phyloP scores from a whole-genome alignment of 1,140 invertebrate genomes.

The Bathynomus jamesi region DNA sequence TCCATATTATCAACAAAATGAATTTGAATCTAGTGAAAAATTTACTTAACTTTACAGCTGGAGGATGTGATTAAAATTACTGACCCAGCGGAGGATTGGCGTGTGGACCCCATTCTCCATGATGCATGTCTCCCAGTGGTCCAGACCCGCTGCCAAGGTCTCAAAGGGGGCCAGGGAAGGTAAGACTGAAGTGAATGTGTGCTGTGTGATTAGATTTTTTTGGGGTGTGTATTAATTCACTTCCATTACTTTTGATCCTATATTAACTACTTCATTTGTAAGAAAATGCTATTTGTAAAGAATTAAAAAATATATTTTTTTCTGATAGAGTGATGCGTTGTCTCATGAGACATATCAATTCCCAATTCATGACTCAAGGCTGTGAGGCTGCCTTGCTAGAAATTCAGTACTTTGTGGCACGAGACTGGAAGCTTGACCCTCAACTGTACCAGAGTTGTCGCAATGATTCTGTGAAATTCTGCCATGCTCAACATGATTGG shows the following conservation, averaged over 20 bases:
- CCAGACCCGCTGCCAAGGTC: conserved; percentile 45
- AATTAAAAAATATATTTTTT: background rate
- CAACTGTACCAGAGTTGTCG: conserved; percentile 79
- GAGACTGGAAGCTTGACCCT: conserved; percentile 89
- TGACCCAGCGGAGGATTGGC: conserved; percentile 81
- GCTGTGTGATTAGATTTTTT: background rate
- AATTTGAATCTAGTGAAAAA: too few relatives aligned
- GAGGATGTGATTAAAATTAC: conserved; percentile 68
- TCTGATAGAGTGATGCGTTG: conserved; percentile 75
- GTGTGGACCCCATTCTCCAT: conserved; percentile 78
- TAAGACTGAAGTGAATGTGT: conserved; percentile 4
- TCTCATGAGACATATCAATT: conserved; percentile 83
- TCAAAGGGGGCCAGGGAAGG: conserved; percentile 37
- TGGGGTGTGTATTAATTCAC: background rate
- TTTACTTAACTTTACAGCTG: conserved; percentile 54
- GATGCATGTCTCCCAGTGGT: conserved; percentile 78
- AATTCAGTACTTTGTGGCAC: conserved; percentile 93
- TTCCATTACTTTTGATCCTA: too few relatives aligned
- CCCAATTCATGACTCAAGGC: conserved; percentile 70
- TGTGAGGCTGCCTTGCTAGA: conserved; percentile 88
- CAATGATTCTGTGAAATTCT: conserved; percentile 71
- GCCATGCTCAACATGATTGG: conserved; percentile 73
- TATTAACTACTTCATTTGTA: too few relatives aligned
- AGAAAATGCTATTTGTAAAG: background rate
- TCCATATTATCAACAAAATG: too few relatives aligned